These are phyloP conservation scores for Scelioninae gen. 2 DNA, from an alignment of 2,888 invertebrate genomes.

Conservation along the genomic window DNA sequence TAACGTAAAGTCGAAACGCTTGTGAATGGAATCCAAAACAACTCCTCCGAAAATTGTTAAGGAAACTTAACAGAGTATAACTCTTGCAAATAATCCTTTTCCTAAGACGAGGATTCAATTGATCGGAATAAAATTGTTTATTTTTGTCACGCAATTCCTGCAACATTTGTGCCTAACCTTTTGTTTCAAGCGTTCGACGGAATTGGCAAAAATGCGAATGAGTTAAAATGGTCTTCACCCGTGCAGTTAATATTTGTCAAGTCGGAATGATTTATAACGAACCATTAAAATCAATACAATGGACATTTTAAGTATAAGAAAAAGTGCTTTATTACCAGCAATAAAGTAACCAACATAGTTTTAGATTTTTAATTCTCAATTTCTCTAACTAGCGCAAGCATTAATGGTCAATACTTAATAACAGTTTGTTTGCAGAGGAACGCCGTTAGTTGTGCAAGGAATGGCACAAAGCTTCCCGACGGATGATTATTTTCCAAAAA, in stretches of 20 bases:
- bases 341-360: constrained; percentile 32
- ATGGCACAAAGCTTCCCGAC: constrained; percentile 9
- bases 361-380: constrained; percentile 4
- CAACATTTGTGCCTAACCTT: too few species aligned
- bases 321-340: constrained; percentile 13
- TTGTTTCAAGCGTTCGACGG: too few species aligned
- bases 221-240: constrained; percentile 3
- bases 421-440: background rate
- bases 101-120: too few species aligned
- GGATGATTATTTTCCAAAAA: constrained; percentile 38
- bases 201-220: constrained; percentile 13
- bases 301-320: constrained; percentile 6
- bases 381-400: background rate
- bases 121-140: too few species aligned
- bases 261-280: constrained; percentile 21
- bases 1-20: constrained; percentile 12
- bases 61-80: background rate
- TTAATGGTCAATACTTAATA: constrained; percentile 22
- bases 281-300: constrained; percentile 28
- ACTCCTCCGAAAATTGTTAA: constrained; percentile 31
- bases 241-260: constrained; percentile 20
- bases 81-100: constrained; percentile 19
- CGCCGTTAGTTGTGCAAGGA: constrained; percentile 3
- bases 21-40: constrained; percentile 4
- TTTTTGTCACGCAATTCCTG: too few species aligned